Base-by-base conservation (phyloP, 2,888 invertebrate species). In the Tipula vernalis region DNA sequence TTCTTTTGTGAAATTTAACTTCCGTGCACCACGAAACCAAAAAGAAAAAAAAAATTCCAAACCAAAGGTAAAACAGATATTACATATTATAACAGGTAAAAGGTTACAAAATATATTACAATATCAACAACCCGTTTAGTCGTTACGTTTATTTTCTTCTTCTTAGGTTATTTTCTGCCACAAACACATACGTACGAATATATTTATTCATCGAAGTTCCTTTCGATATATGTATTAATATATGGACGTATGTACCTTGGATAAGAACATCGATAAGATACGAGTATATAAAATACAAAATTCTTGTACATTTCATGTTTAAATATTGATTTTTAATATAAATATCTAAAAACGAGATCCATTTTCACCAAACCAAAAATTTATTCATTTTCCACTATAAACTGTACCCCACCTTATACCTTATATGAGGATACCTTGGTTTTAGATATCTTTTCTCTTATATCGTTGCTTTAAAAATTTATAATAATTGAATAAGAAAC, bases 311-410 rank as follows among this genome's bases (percentile, higher is more conserved):
- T 71, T 71, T 71, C 71, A 71, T 71, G 71, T 71, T 71, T 71
- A 71, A 71, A 71, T 71, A 71, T 71, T 71, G 71, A 71, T 71
- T 71, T 71, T 71, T 71, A 71, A 71, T 71, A 71, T 71, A 71
- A 71, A 71, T 71, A 71, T 71, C 71, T 71, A 28, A 71, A 12
- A 71, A 71, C 71, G 28, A 71, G 71, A 71, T 71, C 28, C 71
- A 71, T 71, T 71, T 28, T 28, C 71, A 71, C 71, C 71, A 71
- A 71, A 71, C 71, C 71, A 71, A 71, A 28, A 71, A 57, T 57
- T 57, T 57, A 57, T 57, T 57, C 51, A 57, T 57, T 57, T 57
- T n/a, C 51, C 15, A 57, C 15, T 15, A 57, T 15, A 15, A 8
- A 51, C 47, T 3, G 51, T 57, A 57, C 15, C 5, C 5, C 3